Conservation (phyloP, 2,113 vertebrate species). For the Hippocampus guttulatus region DNA sequence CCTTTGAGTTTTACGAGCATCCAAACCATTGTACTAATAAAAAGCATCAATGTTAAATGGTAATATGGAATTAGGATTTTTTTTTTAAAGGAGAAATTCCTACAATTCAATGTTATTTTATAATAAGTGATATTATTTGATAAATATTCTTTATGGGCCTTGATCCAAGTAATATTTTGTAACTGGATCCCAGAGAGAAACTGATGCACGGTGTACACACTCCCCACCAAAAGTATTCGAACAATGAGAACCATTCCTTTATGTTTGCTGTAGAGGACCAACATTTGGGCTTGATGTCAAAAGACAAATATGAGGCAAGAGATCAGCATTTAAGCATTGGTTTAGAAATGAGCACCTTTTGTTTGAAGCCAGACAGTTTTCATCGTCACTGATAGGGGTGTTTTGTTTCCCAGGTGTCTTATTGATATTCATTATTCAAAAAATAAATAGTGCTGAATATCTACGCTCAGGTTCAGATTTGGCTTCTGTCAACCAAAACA, state of each 20-base stretch:
- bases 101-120: too few relatives aligned
- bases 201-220: not conserved
- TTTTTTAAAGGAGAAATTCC: too few relatives aligned
- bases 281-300: not conserved
- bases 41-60: too few relatives aligned
- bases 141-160: too few relatives aligned
- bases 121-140: too few relatives aligned
- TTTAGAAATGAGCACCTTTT: not conserved
- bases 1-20: too few relatives aligned
- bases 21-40: too few relatives aligned
- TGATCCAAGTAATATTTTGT: too few relatives aligned
- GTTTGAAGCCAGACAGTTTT: not conserved
- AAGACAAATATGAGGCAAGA: not conserved
- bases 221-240: not conserved
- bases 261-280: not conserved
- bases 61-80: too few relatives aligned
- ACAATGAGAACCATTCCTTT: not conserved
- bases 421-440: not conserved
- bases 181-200: too few relatives aligned
- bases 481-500: not conserved
- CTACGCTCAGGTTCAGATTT: not conserved
- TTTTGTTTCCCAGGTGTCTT: not conserved
- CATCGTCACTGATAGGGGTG: not conserved
- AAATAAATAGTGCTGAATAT: not conserved
- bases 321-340: not conserved